Evolutionary conservation across 2,888 invertebrate species (phyloP).

Genomic region (Carcina quercana): DNA sequence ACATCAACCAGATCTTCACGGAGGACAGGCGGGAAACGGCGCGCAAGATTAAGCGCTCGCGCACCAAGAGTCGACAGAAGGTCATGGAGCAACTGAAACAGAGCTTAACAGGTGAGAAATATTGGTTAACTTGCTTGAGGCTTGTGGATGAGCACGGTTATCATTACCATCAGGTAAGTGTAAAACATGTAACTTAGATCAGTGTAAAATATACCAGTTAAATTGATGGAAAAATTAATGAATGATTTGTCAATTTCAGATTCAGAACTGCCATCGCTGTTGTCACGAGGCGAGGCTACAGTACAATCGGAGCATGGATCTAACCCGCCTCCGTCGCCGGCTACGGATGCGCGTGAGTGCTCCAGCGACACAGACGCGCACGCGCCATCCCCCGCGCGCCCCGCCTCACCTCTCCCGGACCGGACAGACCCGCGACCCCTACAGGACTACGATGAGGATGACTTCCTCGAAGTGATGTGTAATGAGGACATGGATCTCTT

Average conservation of each 20-base stretch:
- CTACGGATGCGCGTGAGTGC: constrained; percentile 80
- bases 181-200: too few relatives aligned
- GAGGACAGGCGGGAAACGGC: constrained; percentile 76
- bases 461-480: constrained; percentile 81
- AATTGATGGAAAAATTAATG: not conserved
- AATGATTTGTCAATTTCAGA: constrained; percentile 33
- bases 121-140: not conserved
- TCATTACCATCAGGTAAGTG: too few relatives aligned
- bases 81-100: constrained; percentile 80
- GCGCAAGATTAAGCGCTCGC: constrained; percentile 70
- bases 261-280: constrained; percentile 76
- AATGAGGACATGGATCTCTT: constrained; percentile 83
- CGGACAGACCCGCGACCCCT: constrained; percentile 40
- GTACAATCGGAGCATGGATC: constrained; percentile 74
- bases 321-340: constrained; percentile 89
- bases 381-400: constrained; percentile 57
- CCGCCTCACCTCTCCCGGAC: constrained; percentile 26
- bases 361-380: constrained; percentile 78
- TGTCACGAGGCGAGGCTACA: constrained; percentile 76
- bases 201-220: not conserved
- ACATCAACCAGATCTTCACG: constrained; percentile 79
- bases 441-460: constrained; percentile 76
- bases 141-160: not conserved
- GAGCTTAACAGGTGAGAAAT: constrained; percentile 60
- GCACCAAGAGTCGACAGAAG: constrained; percentile 73